A percentile compares a stretch with the other conserved stretches of the same genome.
Evolutionary conservation across 2,113 vertebrate genomes (phyloP).

Genomic region (Rhizomys pruinosus): DNA sequence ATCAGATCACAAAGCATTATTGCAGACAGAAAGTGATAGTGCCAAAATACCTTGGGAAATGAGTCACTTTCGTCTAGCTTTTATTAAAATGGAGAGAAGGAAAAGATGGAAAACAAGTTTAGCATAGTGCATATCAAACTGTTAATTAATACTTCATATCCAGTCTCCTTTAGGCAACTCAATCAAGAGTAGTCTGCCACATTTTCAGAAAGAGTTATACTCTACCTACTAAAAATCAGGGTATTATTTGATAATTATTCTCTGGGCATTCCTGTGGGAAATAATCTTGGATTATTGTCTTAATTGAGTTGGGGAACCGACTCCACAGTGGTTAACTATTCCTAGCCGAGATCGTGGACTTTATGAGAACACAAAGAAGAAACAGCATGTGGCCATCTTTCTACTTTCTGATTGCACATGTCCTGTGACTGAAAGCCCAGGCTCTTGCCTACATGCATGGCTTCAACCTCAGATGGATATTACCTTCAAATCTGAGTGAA

Average conservation of each 20-base stretch:
- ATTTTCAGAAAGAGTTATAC: background rate
- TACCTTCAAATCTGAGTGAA: background rate
- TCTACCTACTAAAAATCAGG: background rate
- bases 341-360: too few relatives aligned
- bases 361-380: too few relatives aligned
- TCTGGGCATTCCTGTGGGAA: background rate
- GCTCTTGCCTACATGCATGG: background rate
- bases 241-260: background rate
- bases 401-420: background rate
- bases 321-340: background rate
- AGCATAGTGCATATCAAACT: background rate
- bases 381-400: background rate
- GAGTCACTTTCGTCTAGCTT: background rate
- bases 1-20: conserved; percentile 52
- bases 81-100: conserved; percentile 37
- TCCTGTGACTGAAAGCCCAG: too few relatives aligned
- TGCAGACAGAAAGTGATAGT: conserved; percentile 56
- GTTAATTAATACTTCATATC: conserved; percentile 62
- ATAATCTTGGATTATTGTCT: background rate
- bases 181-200: conserved; percentile 15
- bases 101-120: conserved; percentile 29
- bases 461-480: too few relatives aligned
- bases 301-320: too few relatives aligned
- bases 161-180: background rate
- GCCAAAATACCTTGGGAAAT: background rate